Evolutionary conservation across 2,113 vertebrate species (phyloP).

Genomic region (Pachyramphus minor): DNA sequence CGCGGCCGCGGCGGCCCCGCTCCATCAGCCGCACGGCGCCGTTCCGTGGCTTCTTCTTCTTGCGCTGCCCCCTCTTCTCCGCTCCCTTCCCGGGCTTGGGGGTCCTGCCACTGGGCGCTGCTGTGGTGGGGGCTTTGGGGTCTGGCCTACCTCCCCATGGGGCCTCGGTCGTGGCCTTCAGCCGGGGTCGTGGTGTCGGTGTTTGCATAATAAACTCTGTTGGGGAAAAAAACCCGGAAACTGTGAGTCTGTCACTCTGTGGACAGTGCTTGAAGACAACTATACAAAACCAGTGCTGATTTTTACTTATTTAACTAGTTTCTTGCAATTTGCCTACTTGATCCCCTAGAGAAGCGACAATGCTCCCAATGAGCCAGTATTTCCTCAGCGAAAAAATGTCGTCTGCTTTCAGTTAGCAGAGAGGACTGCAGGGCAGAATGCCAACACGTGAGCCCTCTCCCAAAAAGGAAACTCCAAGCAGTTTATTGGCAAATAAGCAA

Average conservation of each 20-base stretch:
- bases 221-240: not conserved
- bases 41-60: conserved; percentile 53
- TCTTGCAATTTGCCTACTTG: not conserved
- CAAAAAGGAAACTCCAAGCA: not conserved
- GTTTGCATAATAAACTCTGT: conserved; percentile 77
- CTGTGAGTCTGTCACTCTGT: not conserved
- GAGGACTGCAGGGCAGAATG: not conserved
- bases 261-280: not conserved
- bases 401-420: not conserved
- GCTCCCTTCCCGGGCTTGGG: conserved; percentile 24
- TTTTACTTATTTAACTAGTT: not conserved
- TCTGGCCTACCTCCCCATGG: not conserved
- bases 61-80: not conserved
- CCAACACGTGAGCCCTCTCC: not conserved
- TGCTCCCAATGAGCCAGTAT: accelerated
- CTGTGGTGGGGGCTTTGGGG: not conserved
- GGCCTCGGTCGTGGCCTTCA: not conserved
- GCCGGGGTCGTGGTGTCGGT: conserved; percentile 20
- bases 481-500: not conserved
- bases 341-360: not conserved
- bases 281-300: accelerated
- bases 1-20: not conserved
- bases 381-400: not conserved
- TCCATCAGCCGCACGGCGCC: conserved; percentile 81
- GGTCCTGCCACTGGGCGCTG: not conserved